Conservation (phyloP, 2,797 vertebrate genomes). For the Lepilemur ruficaudatus region DNA sequence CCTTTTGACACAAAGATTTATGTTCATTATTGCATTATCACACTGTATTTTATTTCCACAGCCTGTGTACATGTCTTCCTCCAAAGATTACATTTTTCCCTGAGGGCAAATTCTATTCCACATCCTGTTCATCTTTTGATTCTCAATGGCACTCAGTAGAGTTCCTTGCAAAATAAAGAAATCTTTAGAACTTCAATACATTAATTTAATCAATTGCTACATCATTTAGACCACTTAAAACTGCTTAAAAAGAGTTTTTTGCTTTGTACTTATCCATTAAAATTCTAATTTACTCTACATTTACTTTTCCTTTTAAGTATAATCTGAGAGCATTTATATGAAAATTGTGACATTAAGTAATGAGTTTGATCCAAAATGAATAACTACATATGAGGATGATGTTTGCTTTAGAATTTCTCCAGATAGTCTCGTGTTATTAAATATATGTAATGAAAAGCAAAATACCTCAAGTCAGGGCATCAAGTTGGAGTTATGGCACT, state of each 20-base stretch:
- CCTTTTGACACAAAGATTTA: neutral
- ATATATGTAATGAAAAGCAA: neutral
- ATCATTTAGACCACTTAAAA: slow-evolving; percentile 15
- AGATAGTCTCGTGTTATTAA: neutral
- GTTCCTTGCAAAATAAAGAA: neutral
- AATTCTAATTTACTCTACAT: slow-evolving; percentile 13
- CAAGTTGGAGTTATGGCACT: neutral
- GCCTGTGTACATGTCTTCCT: neutral
- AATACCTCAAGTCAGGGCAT: neutral
- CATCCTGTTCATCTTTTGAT: neutral
- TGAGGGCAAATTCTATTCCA: neutral
- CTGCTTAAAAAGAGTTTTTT: neutral
- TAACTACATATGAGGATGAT: neutral
- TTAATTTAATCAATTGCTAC: neutral
- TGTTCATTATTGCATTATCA: neutral
- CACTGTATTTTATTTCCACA: neutral
- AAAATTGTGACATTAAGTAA: slow-evolving; percentile 19
- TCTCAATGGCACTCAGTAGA: neutral
- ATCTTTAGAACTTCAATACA: neutral
- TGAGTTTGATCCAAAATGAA: slow-evolving; percentile 7
- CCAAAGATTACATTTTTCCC: neutral
- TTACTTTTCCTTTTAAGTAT: slow-evolving; percentile 35
- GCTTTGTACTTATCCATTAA: neutral
- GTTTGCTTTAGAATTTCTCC: neutral
- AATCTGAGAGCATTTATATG: neutral